Percentiles rank a stretch among this genome's conserved stretches.
Evolutionary conservation across 2,113 vertebrate species (phyloP).

Genomic region (Lepisosteus osseus): DNA sequence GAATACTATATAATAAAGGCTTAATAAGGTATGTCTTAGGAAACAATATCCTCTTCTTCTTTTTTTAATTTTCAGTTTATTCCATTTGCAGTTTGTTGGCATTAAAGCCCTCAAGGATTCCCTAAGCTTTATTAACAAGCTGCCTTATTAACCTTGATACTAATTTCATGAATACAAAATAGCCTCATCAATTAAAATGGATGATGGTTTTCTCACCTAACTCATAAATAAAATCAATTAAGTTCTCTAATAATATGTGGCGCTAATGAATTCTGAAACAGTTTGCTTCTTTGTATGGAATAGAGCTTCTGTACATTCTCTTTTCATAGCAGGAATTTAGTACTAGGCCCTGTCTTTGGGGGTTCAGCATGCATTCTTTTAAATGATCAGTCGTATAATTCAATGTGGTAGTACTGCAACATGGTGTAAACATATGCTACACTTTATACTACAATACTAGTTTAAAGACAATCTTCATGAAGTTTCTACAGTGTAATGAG

Average conservation of each 20-base stretch:
- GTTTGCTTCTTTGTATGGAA: not conserved
- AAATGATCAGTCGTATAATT: too few species aligned
- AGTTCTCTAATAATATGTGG: not conserved
- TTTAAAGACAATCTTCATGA: too few species aligned
- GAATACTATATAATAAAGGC: too few species aligned
- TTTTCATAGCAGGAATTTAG: not conserved
- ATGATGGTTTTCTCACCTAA: not conserved
- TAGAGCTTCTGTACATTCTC: not conserved
- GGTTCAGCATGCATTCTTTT: too few species aligned
- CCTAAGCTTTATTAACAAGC: not conserved
- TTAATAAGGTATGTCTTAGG: too few species aligned
- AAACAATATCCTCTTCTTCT: too few species aligned
- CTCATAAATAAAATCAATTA: not conserved
- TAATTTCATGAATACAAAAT: conserved; percentile 1
- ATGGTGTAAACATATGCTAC: too few species aligned
- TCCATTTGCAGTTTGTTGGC: not conserved
- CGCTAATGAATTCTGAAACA: not conserved
- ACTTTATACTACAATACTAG: too few species aligned
- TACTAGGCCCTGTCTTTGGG: not conserved
- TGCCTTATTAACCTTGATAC: conserved; percentile 1
- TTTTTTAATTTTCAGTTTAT: too few species aligned
- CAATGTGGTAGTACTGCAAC: too few species aligned
- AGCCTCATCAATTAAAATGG: not conserved
- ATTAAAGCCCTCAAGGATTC: not conserved
- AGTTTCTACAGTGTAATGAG: too few species aligned